Percentiles rank a stretch among this genome's conserved stretches.
These are phyloP conservation scores for Cygnus buccinator DNA, from an alignment of 2,113 vertebrate genomes.

Conservation along the genomic window DNA sequence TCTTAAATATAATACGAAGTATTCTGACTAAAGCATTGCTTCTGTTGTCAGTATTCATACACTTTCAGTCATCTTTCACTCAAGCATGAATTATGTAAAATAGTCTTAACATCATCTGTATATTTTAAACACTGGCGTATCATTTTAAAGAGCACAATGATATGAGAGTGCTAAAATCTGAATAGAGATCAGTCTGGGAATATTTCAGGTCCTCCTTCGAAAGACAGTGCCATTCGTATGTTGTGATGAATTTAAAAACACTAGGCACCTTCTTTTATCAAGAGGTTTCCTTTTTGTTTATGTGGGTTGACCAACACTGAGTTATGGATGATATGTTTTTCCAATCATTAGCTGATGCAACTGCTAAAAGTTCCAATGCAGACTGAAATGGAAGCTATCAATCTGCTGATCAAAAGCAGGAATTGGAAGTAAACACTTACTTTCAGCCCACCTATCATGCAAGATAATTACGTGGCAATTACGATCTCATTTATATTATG, in stretches of 20 bases:
- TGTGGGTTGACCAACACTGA: not conserved
- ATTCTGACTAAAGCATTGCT: not conserved
- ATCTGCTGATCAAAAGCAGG: not conserved
- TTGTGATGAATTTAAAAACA: not conserved
- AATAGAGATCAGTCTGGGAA: not conserved
- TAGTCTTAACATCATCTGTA: not conserved
- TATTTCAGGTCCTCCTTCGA: not conserved
- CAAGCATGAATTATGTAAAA: not conserved
- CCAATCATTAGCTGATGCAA: not conserved
- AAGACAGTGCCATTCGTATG: not conserved
- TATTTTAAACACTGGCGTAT: not conserved
- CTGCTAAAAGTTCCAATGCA: not conserved
- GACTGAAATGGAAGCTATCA: not conserved
- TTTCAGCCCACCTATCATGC: not conserved
- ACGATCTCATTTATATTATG: not conserved
- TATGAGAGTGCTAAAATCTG: not conserved
- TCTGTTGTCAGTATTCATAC: slow-evolving; percentile 1
- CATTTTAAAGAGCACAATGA: not conserved
- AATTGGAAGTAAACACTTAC: not conserved
- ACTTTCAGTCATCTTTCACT: not conserved
- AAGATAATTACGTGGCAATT: not conserved
- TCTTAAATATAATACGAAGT: not conserved
- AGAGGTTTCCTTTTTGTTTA: not conserved
- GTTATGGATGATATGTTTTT: not conserved
- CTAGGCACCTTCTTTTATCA: not conserved